Conservation (phyloP, 2,113 vertebrate species). For the Podarcis muralis region DNA sequence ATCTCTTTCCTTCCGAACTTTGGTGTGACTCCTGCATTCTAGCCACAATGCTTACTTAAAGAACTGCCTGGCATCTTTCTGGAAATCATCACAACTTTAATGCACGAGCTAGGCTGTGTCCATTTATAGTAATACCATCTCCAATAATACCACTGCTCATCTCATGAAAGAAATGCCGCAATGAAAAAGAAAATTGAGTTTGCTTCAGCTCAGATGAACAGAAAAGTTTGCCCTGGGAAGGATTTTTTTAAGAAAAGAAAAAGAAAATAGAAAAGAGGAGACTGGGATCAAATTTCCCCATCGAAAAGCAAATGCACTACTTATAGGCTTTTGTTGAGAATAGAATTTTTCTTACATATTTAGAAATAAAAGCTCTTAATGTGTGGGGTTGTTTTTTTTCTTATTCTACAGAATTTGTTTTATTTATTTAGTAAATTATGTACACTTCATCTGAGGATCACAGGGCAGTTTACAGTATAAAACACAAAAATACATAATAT, state of each 20-base stretch:
- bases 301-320: not conserved
- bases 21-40: conserved; percentile 7
- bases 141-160: conserved; percentile 61
- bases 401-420: not conserved
- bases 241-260: conserved; percentile 8
- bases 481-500: too few relatives aligned
- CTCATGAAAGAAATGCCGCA: conserved; percentile 58
- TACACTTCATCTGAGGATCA: too few relatives aligned
- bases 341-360: conserved; percentile 3
- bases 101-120: conserved; percentile 47
- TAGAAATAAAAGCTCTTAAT: not conserved
- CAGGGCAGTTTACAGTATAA: too few relatives aligned
- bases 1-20: conserved; percentile 14
- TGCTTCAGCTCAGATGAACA: conserved; percentile 41
- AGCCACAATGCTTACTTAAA: conserved; percentile 35
- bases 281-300: not conserved
- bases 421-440: too few relatives aligned
- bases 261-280: not conserved
- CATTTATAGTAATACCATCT: conserved; percentile 56
- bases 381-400: conserved; percentile 7
- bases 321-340: not conserved
- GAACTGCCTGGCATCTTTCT: conserved; percentile 43
- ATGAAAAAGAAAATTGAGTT: conserved; percentile 47
- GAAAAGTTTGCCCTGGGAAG: not conserved
- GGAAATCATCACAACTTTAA: conserved; percentile 61